Base-by-base conservation (phyloP, 2,888 invertebrate species). In the Petrolisthes manimaculis region DNA sequence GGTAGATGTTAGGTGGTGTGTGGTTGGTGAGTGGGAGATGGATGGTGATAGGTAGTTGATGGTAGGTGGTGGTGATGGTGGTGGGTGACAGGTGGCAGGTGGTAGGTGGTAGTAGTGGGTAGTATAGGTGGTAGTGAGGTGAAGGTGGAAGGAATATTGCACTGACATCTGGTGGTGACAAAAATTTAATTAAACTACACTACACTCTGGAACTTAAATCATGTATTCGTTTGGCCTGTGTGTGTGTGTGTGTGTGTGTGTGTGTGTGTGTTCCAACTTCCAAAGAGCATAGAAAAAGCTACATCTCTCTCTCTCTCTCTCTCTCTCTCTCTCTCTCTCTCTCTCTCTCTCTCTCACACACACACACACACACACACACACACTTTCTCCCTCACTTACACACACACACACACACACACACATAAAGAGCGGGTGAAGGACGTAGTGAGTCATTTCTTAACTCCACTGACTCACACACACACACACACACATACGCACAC, bases 381-480 rank as follows among this genome's bases (percentile, higher is more conserved):
- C 77, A 77, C 77, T 24, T 37, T 4, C 51, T 5, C 77, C n/a
- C 77, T 24, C 77, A 77, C 77, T 24, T 51, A 77, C 21, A 37
- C 37, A 75, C 75, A 75, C 75, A 4, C 37, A 8, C 75, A 75
- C 75, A 75, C 75, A 75, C 75, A 75, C 37, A 77, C 21, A 37
- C 51, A 61, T 12, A 74, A 2, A 74, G n/a, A 74, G n/a, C 9
- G n/a, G n/a, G n/a, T 18, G n/a, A 74, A 21, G 21, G 24, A 74
- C 8, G 8, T 8, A 24, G 24, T 9, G 74, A 74, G 24, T 12
- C n/a, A 74, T 18, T 8, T 9, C 24, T 21, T 24, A n/a, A 74
- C 53, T n/a, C n/a, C 79, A 79, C 79, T 53, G 53, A 79, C 79
- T 53, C 79, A 79, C 79, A 79, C 79, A 79, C 55, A 79, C 79